A percentile compares a stretch with the other conserved stretches of the same genome.
Conservation (phyloP, 2,113 vertebrate genomes). For the Chitala chitala region DNA sequence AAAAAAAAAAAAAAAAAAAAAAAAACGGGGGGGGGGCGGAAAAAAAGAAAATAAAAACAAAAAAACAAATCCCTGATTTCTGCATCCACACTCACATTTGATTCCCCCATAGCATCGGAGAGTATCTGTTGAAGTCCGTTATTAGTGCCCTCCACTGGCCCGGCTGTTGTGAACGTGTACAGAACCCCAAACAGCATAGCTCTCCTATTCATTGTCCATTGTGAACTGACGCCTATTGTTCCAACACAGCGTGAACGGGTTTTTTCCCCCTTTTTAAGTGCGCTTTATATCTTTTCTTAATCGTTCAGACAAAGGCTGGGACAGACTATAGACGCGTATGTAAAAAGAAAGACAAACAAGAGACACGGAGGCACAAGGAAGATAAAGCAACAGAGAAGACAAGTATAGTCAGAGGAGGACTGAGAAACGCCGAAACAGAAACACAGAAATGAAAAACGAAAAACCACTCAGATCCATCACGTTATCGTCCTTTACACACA, state of each 20-base stretch:
- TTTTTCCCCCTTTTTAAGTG: slow-evolving; percentile 36
- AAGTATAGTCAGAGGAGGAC: neutral
- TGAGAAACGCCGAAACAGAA: neutral
- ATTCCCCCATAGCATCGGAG: slow-evolving; percentile 45
- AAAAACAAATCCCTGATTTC: slow-evolving; percentile 14
- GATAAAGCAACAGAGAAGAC: neutral
- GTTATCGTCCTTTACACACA: neutral
- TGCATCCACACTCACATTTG: slow-evolving; percentile 38
- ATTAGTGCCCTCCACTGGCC: slow-evolving; percentile 34
- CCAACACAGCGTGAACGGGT: slow-evolving; percentile 43
- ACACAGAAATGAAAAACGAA: slow-evolving; percentile 16
- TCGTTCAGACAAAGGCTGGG: slow-evolving; percentile 27
- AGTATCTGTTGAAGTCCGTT: slow-evolving; percentile 48
- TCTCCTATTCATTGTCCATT: slow-evolving; percentile 47
- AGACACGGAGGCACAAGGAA: neutral
- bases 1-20: no score
- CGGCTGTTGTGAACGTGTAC: slow-evolving; percentile 45
- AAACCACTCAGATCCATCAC: neutral
- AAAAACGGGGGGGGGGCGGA: neutral
- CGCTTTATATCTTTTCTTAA: slow-evolving; percentile 30
- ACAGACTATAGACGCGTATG: neutral
- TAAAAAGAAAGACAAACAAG: slow-evolving; percentile 11
- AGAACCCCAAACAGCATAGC: slow-evolving; percentile 51
- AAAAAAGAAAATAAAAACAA: neutral
- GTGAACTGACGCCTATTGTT: slow-evolving; percentile 55